These are phyloP conservation scores for Baryphthengus martii DNA, from an alignment of 2,113 vertebrate genomes.

Conservation along the genomic window DNA sequence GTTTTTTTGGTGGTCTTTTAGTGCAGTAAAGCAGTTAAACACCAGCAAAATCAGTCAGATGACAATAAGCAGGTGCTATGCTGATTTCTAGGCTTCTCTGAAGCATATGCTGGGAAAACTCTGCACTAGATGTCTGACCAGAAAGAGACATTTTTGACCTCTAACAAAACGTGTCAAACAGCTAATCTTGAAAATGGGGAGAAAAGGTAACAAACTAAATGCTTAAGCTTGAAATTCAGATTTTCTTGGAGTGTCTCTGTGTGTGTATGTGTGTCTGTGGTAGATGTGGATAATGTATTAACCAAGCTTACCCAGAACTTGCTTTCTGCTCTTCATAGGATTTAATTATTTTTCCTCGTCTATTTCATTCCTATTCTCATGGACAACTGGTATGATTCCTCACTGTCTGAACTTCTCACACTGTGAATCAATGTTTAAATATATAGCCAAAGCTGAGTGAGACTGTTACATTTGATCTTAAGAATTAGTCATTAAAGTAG, in stretches of 20 bases:
- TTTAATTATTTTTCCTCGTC: neutral
- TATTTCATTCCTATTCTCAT: neutral
- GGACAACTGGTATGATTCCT: neutral
- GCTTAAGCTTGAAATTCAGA: neutral
- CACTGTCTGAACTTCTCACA: neutral
- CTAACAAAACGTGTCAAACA: neutral
- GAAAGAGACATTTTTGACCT: neutral
- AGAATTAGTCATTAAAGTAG: neutral
- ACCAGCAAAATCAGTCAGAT: neutral
- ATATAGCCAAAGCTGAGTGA: neutral
- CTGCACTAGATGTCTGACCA: neutral
- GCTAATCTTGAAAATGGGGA: neutral
- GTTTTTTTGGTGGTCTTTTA: neutral
- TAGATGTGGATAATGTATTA: neutral
- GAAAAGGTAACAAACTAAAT: neutral
- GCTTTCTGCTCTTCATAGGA: neutral
- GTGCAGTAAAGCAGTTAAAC: neutral
- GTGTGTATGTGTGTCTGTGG: accelerated
- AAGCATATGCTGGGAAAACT: neutral
- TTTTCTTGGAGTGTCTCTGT: neutral
- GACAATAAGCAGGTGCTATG: neutral
- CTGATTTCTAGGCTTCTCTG: neutral
- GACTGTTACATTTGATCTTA: neutral
- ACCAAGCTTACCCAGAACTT: neutral
- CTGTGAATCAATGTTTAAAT: neutral